Evolutionary conservation across 2,888 invertebrate genomes (phyloP).

Genomic region (Sialis lutaria): DNA sequence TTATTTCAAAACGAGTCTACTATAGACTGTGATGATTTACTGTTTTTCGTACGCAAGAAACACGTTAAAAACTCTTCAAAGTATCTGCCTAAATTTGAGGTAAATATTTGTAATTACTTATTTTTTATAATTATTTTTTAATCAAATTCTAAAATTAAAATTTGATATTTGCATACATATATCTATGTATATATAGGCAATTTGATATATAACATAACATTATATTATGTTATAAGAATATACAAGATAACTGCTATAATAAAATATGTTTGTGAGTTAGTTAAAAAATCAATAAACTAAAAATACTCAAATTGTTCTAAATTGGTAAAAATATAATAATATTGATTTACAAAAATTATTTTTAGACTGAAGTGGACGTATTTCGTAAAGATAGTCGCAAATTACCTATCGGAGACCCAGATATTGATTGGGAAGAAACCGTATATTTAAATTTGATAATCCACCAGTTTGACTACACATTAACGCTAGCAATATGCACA

Average conservation of each 20-base stretch:
- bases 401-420: conserved; percentile 87
- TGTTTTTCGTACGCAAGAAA: conserved; percentile 89
- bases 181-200: background rate
- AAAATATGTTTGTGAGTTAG: too few relatives aligned
- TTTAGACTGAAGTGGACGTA: conserved; percentile 86
- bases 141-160: background rate
- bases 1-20: conserved; percentile 76
- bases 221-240: background rate
- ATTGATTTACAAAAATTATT: conserved; percentile 11
- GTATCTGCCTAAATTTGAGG: conserved; percentile 80
- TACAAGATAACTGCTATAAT: too few relatives aligned
- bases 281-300: too few relatives aligned
- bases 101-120: conserved; percentile 20
- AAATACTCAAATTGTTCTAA: too few relatives aligned
- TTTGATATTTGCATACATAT: background rate
- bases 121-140: too few relatives aligned
- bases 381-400: conserved; percentile 95
- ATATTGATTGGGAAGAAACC: conserved; percentile 98
- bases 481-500: conserved; percentile 95
- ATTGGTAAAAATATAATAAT: too few relatives aligned
- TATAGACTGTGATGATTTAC: conserved; percentile 83
- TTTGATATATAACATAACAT: background rate
- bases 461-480: conserved; percentile 96
- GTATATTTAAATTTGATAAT: conserved; percentile 94
- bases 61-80: conserved; percentile 76